phyloP scores from a whole-genome alignment of 2,113 vertebrate genomes.

The Gallinago paraguaiae region DNA sequence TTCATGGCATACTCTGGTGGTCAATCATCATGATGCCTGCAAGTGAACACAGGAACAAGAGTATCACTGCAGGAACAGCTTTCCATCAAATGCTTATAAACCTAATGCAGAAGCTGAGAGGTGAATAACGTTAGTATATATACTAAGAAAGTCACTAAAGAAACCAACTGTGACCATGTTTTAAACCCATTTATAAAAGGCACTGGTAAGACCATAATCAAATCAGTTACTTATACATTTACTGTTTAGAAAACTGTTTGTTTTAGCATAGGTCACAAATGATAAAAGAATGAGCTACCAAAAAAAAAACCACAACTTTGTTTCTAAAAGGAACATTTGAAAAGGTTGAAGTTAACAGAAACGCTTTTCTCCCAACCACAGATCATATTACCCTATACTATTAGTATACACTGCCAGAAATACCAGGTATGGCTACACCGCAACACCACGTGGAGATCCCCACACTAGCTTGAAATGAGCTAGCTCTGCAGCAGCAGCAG shows the following conservation, averaged over 20 bases:
- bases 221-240: background rate
- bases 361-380: background rate
- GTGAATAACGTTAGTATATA: background rate
- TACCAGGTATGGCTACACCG: background rate
- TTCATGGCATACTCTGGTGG: background rate
- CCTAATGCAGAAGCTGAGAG: background rate
- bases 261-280: background rate
- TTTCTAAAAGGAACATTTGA: background rate
- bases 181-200: background rate
- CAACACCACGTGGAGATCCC: background rate
- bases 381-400: background rate
- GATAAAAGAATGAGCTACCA: background rate
- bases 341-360: background rate
- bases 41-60: background rate
- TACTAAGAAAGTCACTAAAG: background rate
- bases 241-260: background rate
- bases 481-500: background rate
- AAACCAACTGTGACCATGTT: background rate
- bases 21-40: background rate
- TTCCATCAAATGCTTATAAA: background rate
- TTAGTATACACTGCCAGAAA: background rate
- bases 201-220: background rate
- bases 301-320: rapidly evolving
- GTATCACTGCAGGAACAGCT: background rate
- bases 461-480: rapidly evolving